Conservation (phyloP, 2,797 vertebrate genomes). For the Tenualosa ilisha region DNA sequence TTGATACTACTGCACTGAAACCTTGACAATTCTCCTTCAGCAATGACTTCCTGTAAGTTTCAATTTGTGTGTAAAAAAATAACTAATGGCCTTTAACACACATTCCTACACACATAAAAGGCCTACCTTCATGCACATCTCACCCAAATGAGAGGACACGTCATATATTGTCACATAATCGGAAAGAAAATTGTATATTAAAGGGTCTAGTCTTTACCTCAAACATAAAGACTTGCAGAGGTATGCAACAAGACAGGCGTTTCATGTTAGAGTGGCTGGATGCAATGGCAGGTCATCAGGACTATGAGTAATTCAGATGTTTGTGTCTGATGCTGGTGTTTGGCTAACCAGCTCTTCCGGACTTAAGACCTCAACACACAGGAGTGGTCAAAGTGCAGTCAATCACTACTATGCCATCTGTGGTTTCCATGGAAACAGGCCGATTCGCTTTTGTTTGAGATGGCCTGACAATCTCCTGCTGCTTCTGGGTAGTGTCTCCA, state of each 20-base stretch:
- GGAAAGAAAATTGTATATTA: background rate
- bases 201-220: background rate
- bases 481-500: background rate
- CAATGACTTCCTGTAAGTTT: background rate
- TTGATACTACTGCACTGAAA: background rate
- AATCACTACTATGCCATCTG: slow-evolving; percentile 56
- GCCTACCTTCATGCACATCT: background rate
- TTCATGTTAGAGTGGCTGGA: background rate
- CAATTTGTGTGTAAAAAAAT: background rate
- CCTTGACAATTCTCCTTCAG: background rate
- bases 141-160: background rate
- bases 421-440: slow-evolving; percentile 74
- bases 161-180: background rate
- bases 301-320: background rate
- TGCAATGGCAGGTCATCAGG: background rate
- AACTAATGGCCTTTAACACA: background rate
- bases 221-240: background rate
- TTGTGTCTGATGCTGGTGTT: background rate
- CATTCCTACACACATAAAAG: background rate
- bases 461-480: background rate
- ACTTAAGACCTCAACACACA: background rate
- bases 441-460: slow-evolving; percentile 65
- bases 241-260: background rate
- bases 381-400: slow-evolving; percentile 10
- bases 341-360: background rate